Percentiles rank a stretch among this genome's conserved stretches.
These are phyloP conservation scores for Arge pagana DNA, from an alignment of 2,888 invertebrate species.

Conservation along the genomic window DNA sequence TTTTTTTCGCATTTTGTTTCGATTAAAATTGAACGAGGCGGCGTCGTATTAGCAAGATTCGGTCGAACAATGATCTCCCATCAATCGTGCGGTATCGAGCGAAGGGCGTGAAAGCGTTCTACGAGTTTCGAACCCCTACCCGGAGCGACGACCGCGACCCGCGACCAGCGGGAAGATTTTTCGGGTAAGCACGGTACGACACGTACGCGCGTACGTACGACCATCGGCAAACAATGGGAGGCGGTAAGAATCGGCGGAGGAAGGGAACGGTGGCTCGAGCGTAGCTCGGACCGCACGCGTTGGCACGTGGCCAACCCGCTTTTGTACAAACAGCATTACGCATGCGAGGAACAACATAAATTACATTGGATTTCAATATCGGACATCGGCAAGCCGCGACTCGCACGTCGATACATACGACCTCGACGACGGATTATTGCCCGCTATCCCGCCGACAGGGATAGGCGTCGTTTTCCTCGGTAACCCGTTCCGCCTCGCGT, in stretches of 20 bases:
- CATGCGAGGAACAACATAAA: conserved; percentile 55
- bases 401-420: too few species aligned
- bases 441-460: too few species aligned
- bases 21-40: conserved; percentile 11
- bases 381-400: conserved; percentile 44
- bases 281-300: conserved; percentile 51
- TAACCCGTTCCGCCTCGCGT: too few species aligned
- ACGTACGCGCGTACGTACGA: neutral
- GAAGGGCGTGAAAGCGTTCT: conserved; percentile 19
- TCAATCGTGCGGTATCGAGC: conserved; percentile 23
- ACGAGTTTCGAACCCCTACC: conserved; percentile 14
- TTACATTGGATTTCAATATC: conserved; percentile 55
- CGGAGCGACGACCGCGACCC: too few species aligned
- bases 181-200: too few species aligned
- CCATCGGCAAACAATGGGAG: conserved; percentile 30
- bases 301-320: conserved; percentile 53
- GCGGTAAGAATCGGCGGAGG: conserved; percentile 45
- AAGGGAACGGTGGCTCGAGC: conserved; percentile 34
- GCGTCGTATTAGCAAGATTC: conserved; percentile 19
- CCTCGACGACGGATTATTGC: too few species aligned
- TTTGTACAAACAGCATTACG: conserved; percentile 57
- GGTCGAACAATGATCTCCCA: conserved; percentile 35
- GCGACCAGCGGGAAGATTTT: too few species aligned
- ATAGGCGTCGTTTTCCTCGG: too few species aligned
- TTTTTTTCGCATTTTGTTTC: conserved; percentile 11